These are phyloP conservation scores for Stenopsyche tienmushanensis DNA, from an alignment of 1,140 invertebrate species.

Conservation along the genomic window DNA sequence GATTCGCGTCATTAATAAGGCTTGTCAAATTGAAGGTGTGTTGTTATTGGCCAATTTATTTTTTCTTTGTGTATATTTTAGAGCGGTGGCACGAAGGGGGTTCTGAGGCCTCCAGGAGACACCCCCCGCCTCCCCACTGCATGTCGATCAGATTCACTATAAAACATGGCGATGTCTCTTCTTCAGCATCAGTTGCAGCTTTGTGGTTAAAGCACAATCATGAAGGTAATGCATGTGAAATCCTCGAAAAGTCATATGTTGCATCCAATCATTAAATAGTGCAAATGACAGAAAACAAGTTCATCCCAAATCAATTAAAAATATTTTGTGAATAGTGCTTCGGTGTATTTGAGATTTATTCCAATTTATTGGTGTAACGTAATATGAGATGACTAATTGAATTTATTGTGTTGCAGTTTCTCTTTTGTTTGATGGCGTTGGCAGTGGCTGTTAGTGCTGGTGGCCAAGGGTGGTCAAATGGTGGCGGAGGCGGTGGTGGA, in stretches of 20 bases:
- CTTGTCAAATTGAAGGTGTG: too few species aligned
- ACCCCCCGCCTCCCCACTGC: conserved; percentile 14
- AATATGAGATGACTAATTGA: too few species aligned
- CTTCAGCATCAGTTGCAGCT: conserved; percentile 37
- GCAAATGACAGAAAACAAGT: too few species aligned
- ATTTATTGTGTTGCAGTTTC: conserved; percentile 35
- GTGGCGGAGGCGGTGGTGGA: neutral
- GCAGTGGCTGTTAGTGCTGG: neutral
- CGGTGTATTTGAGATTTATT: too few species aligned
- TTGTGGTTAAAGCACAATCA: conserved; percentile 32
- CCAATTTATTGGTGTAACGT: neutral
- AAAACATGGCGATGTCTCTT: conserved; percentile 28
- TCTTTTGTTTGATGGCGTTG: conserved; percentile 37
- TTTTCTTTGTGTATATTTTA: too few species aligned
- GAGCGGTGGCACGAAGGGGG: conserved; percentile 22
- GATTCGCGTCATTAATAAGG: too few species aligned
- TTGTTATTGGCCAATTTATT: too few species aligned
- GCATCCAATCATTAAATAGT: too few species aligned
- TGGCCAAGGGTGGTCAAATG: neutral
- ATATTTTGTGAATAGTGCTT: too few species aligned
- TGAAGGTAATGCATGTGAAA: conserved; percentile 34
- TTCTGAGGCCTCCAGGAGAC: conserved; percentile 15
- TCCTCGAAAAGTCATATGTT: too few species aligned
- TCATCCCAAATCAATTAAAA: too few species aligned
- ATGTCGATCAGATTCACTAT: conserved; percentile 21